phyloP scores from a whole-genome alignment of 2,113 vertebrate species.

The Pangasianodon hypophthalmus region DNA sequence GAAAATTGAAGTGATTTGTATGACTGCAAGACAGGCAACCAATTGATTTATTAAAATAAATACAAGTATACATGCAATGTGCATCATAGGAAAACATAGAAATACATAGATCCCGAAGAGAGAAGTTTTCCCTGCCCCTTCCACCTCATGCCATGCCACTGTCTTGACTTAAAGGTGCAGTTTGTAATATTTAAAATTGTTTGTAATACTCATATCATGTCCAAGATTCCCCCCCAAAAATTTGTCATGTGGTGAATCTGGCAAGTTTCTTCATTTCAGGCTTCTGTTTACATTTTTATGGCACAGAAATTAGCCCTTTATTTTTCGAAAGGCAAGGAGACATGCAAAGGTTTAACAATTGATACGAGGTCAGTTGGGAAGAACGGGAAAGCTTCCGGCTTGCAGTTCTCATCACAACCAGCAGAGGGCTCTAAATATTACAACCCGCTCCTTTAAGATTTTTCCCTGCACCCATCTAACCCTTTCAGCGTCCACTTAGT shows the following conservation, averaged over 20 bases:
- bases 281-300: neutral
- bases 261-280: neutral
- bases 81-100: neutral
- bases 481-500: neutral
- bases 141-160: too few species aligned
- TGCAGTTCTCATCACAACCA: neutral
- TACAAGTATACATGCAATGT: neutral
- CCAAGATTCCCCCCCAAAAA: neutral
- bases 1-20: slow-evolving; percentile 44
- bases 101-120: neutral
- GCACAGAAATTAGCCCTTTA: neutral
- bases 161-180: neutral
- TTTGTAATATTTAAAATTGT: neutral
- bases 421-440: neutral
- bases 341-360: neutral
- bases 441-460: neutral
- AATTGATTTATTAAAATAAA: slow-evolving; percentile 23
- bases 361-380: neutral
- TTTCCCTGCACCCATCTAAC: neutral
- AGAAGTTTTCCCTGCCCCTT: neutral
- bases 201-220: neutral
- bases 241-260: neutral
- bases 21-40: neutral
- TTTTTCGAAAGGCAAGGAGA: neutral
- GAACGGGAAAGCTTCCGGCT: neutral